Conservation (phyloP, 2,797 vertebrate genomes). For the Loris lydekkerianus region DNA sequence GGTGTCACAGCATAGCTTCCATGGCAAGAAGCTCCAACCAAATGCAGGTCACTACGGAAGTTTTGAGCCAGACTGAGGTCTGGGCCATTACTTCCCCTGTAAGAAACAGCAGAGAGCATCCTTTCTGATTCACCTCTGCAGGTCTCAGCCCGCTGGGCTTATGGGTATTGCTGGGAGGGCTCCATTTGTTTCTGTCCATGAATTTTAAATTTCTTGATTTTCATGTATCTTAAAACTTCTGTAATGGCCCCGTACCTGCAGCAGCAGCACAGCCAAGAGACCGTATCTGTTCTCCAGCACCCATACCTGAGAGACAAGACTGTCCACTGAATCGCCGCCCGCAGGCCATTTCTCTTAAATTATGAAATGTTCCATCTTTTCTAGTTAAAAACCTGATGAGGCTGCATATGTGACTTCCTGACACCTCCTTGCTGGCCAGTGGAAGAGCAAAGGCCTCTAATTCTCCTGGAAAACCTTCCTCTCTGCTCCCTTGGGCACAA, state of each 20-base stretch:
- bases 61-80: too few species aligned
- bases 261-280: background rate
- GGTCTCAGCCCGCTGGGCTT: too few species aligned
- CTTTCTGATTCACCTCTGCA: too few species aligned
- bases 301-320: background rate
- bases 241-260: background rate
- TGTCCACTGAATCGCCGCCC: rapidly evolving
- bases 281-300: background rate
- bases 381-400: background rate
- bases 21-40: background rate
- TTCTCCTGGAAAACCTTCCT: background rate
- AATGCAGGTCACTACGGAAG: too few species aligned
- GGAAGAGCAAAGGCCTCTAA: background rate
- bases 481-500: too few species aligned
- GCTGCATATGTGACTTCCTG: background rate
- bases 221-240: too few species aligned
- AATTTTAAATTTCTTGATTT: too few species aligned
- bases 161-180: too few species aligned
- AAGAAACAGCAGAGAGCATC: too few species aligned
- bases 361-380: background rate
- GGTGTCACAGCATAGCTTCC: background rate
- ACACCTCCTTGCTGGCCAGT: background rate
- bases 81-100: too few species aligned
- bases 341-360: background rate
- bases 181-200: too few species aligned